These are phyloP conservation scores for Hydraecia micacea DNA, from an alignment of 2,888 invertebrate genomes.

Conservation along the genomic window DNA sequence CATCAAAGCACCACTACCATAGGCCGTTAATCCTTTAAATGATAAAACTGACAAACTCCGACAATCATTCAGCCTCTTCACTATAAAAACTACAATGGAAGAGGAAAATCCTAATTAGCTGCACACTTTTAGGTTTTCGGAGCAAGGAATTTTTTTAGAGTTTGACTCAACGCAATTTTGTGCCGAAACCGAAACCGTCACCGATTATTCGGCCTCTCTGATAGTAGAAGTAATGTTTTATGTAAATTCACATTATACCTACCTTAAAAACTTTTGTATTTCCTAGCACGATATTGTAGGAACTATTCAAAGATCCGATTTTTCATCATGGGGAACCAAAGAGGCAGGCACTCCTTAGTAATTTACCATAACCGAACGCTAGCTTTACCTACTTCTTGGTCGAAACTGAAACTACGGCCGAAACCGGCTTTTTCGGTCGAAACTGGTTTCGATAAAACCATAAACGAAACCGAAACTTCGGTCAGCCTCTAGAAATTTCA, in stretches of 20 bases:
- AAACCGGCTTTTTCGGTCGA: background rate
- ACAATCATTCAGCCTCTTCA: constrained; percentile 18
- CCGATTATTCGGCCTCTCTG: background rate
- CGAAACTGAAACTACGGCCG: no score
- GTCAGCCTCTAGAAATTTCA: constrained; percentile 39
- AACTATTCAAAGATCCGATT: background rate
- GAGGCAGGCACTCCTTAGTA: background rate
- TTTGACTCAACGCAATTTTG: background rate
- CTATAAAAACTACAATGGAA: constrained; percentile 45
- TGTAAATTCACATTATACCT: background rate
- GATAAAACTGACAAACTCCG: constrained; percentile 22
- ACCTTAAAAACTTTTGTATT: background rate
- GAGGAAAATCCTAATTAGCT: constrained; percentile 60
- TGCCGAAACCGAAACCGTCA: constrained; percentile 3
- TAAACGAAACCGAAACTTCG: background rate
- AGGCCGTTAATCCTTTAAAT: constrained; percentile 18
- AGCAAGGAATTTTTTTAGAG: constrained; percentile 38
- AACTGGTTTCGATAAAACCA: background rate
- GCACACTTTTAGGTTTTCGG: constrained; percentile 57
- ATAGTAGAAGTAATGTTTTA: background rate
- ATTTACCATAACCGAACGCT: background rate
- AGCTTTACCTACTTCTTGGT: background rate
- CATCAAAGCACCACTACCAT: background rate
- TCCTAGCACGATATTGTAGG: no score
- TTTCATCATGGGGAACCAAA: background rate